Percentiles rank a stretch among this genome's conserved stretches.
Conservation (phyloP, 2,888 invertebrate genomes). For the Chrysina gloriosa region DNA sequence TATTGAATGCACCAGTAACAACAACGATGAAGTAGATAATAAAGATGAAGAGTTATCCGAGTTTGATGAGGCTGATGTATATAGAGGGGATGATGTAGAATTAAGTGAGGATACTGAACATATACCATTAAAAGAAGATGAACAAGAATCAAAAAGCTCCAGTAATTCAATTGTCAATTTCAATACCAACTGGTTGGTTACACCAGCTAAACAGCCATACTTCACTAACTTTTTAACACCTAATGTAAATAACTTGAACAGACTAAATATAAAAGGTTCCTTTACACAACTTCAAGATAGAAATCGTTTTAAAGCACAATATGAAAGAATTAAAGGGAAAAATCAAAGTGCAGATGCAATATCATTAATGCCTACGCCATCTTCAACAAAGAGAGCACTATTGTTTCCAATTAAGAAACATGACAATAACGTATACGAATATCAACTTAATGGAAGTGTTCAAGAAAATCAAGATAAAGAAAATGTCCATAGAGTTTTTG, state of each 20-base stretch:
- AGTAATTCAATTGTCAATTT: background rate
- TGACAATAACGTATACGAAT: no score
- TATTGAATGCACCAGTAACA: background rate
- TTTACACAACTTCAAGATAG: conserved; percentile 27
- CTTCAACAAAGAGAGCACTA: conserved; percentile 10
- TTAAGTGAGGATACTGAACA: background rate
- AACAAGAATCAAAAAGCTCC: background rate
- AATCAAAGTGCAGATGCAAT: background rate
- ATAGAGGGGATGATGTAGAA: background rate
- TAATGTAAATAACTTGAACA: background rate
- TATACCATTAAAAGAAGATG: background rate
- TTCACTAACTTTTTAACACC: conserved; percentile 33
- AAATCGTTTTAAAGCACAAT: background rate
- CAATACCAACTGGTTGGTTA: conserved; percentile 1
- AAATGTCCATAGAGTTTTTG: conserved; percentile 9
- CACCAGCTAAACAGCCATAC: conserved; percentile 4
- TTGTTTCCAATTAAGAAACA: background rate
- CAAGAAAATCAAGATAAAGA: conserved; percentile 21
- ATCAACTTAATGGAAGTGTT: background rate
- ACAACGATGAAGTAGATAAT: conserved; percentile 3
- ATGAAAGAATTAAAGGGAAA: background rate
- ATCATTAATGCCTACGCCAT: background rate
- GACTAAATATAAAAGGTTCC: conserved; percentile 2
- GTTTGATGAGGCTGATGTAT: conserved; percentile 10
- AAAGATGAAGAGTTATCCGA: conserved; percentile 31